Conservation (phyloP, 2,888 invertebrate genomes). For the Mythimna pallens region DNA sequence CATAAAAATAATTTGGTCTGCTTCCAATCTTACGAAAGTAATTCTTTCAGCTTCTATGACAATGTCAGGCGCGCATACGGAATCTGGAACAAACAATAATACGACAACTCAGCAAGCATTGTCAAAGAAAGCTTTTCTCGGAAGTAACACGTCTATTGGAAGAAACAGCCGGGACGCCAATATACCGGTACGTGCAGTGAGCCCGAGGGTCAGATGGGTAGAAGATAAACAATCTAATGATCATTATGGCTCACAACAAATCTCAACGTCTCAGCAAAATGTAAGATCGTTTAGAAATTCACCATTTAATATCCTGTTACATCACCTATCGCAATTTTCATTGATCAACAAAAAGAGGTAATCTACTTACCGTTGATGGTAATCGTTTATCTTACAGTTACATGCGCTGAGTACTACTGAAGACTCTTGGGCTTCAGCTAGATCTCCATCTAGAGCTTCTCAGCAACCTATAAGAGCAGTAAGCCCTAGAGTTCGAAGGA, state of each 20-base stretch:
- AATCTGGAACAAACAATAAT: conserved; percentile 86
- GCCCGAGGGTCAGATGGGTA: conserved; percentile 88
- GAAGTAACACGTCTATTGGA: conserved; percentile 88
- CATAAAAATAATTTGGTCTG: neutral
- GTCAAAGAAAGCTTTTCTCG: conserved; percentile 88
- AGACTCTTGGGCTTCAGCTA: conserved; percentile 82
- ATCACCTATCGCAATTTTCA: conserved; percentile 5
- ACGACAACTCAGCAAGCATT: conserved; percentile 85
- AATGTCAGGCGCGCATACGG: conserved; percentile 91
- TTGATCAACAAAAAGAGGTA: conserved; percentile 6
- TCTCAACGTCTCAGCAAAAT: conserved; percentile 86
- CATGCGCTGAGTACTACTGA: conserved; percentile 77
- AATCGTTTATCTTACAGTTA: conserved; percentile 69
- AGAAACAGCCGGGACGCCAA: conserved; percentile 85
- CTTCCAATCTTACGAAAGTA: conserved; percentile 33
- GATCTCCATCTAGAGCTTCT: conserved; percentile 85
- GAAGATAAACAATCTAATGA: conserved; percentile 85
- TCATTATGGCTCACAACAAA: conserved; percentile 83
- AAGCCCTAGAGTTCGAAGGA: conserved; percentile 86
- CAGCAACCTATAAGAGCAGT: conserved; percentile 89
- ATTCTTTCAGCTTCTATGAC: conserved; percentile 93
- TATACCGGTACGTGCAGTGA: conserved; percentile 89
- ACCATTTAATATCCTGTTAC: conserved; percentile 22
- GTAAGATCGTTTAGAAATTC: conserved; percentile 73
- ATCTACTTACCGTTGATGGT: neutral